phyloP scores from a whole-genome alignment of 2,113 vertebrate genomes.

The Malurus cyaneus region DNA sequence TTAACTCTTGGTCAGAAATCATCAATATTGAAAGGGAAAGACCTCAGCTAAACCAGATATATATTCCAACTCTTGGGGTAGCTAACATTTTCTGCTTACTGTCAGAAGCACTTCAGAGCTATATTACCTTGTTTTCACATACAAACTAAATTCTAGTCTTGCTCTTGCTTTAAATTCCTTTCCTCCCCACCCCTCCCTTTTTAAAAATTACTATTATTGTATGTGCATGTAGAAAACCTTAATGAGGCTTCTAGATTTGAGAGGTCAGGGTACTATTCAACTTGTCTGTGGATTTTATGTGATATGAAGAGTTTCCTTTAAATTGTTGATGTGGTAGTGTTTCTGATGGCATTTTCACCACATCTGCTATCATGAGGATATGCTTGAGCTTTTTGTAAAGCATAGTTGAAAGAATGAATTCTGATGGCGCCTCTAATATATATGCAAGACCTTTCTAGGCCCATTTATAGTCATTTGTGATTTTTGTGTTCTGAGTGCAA shows the following conservation, averaged over 20 bases:
- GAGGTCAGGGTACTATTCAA: neutral
- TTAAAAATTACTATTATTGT: neutral
- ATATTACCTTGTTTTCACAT: neutral
- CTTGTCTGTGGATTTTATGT: neutral
- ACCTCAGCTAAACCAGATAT: neutral
- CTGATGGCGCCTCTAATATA: neutral
- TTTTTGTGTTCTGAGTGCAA: neutral
- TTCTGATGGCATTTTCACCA: neutral
- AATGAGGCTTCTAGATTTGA: neutral
- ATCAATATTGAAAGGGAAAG: neutral
- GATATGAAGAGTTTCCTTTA: neutral
- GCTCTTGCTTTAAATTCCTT: neutral
- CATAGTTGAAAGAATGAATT: neutral
- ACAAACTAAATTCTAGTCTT: neutral
- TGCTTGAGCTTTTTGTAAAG: neutral
- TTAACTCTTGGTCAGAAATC: neutral
- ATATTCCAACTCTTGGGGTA: neutral
- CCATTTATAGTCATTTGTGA: neutral
- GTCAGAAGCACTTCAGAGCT: neutral
- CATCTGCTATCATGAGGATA: neutral
- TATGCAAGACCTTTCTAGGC: neutral
- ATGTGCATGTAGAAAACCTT: neutral
- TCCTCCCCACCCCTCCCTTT: fast-evolving
- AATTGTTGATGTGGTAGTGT: neutral
- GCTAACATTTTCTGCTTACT: neutral